Evolutionary conservation across 2,888 invertebrate genomes (phyloP), one percentile per base, ranked within the genome.

Genomic region (Nemapogon koenigi): DNA sequence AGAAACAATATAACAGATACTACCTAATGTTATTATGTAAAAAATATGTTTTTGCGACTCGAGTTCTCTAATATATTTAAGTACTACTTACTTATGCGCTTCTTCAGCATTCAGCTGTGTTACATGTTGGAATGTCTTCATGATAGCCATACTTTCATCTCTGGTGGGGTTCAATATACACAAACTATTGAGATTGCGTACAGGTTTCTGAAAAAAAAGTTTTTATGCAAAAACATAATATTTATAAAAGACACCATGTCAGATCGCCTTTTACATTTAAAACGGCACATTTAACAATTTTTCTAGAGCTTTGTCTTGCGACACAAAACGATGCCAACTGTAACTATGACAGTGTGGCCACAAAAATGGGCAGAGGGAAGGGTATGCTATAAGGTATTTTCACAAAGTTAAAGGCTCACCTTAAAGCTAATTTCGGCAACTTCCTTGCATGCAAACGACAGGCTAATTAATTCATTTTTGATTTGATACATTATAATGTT

Each of bases 101-200:
- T 68, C 69, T 1, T 52, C 37, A 39, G 44, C 62, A 37, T 57
- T 72, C 27, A 75, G 42, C 31, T 58, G 59, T 2, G 71, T 66
- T 3, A 68, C 28, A 39, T 69, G 55, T 36, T 52, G 55, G 41
- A 73, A 73, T 4, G 57, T 51, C 42, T 58, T 59, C n/a, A 57
- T 48, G 1, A 75, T 42, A 0, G 57, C 46, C 1, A 59, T 59
- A 1, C 43, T 46, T 26, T 76, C 69, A 1, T 67, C 63, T 0
- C 44, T 30, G 1, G 58, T 57, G 1, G 75, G 73, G 16, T 57
- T 45, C 3, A 63, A 45, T 2, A 73, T 56, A 3, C 45, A 42
- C 22, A 70, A 38, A 3, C 58, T 51, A 42, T 62, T 65, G 41
- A 56, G 42, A 30, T 64, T 64, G 41, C 55, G 56, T 22, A 61